Conservation (phyloP, 1,140 invertebrate genomes). For the Polypedilum vanderplanki region DNA sequence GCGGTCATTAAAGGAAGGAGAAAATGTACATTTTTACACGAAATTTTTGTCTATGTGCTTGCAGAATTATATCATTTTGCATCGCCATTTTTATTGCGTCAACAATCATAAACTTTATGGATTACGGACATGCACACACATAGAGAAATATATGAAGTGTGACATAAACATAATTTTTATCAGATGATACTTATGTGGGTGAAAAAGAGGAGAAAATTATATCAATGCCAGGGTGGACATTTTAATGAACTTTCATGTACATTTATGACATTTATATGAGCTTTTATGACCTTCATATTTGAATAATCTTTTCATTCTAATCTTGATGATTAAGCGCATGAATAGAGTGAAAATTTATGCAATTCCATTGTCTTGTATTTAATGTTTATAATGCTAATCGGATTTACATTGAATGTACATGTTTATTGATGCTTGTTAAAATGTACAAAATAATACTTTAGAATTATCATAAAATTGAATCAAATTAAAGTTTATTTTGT, state of each 20-base stretch:
- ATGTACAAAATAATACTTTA: too few species aligned
- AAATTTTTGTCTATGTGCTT: not conserved
- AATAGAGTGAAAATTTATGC: too few species aligned
- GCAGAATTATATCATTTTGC: not conserved
- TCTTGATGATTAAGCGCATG: too few species aligned
- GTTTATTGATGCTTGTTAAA: too few species aligned
- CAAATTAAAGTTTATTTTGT: too few species aligned
- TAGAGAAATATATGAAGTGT: not conserved
- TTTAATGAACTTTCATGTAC: not conserved
- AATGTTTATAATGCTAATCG: too few species aligned
- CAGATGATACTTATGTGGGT: not conserved
- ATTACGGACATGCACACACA: not conserved
- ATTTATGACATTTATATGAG: not conserved
- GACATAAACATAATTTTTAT: slow-evolving; percentile 20
- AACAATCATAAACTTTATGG: slow-evolving; percentile 12
- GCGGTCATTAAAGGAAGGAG: not conserved
- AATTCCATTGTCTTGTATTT: too few species aligned
- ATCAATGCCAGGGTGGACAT: not conserved
- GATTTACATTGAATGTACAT: too few species aligned
- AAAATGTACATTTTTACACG: not conserved
- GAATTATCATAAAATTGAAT: too few species aligned
- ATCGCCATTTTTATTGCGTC: slow-evolving; percentile 17
- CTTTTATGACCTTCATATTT: not conserved
- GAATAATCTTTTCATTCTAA: not conserved
- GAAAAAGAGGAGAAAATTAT: not conserved